Base-by-base conservation (phyloP, 1,140 invertebrate species). In the Lysiphlebus fabarum region DNA sequence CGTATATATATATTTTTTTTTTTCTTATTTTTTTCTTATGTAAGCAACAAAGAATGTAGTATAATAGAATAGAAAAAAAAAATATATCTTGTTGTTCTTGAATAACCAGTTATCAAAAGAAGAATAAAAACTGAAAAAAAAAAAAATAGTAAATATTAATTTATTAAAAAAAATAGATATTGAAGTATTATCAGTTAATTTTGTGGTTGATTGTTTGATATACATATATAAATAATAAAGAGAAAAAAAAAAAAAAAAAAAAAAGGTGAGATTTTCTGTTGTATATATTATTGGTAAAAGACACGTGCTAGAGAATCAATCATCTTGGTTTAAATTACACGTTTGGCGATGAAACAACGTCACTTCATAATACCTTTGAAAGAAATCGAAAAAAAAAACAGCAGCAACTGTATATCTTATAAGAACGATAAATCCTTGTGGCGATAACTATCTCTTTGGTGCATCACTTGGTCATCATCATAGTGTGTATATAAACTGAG, bases 401-500 rank as follows among this genome's bases (percentile, higher is more conserved):
- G 51, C 51, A 12, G 42, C 42, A 43, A 33, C 43, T 6, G 33
- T 9, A n/a, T n/a, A n/a, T n/a, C n/a, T n/a, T n/a, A n/a, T n/a
- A 26, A 56, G 43, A 26, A 56, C 54, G 42, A 45, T 56, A 56
- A 56, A 56, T 56, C 54, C 43, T 56, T 34, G 10, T 6, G 34
- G 54, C 43, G 54, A 56, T 56, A 56, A 56, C 54, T 36, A 56
- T 56, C 54, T 56, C 34, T 26, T 26, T 26, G 17, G 17, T 26
- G 17, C 17, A 26, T 26, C 17, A 26, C 17, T 26, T 26, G 17
- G 17, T 26, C 17, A 26, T 26, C 17, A 26, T 26, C 17, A 26
- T 26, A 26, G 17, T 26, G 17, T 26, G 17, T 26, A 26, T 26
- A 26, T 26, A 26, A 26, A 26, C 17, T 26, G 17, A 26, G 17